Conservation (phyloP, 2,113 vertebrate species). For the Cyprinodon variegatus region DNA sequence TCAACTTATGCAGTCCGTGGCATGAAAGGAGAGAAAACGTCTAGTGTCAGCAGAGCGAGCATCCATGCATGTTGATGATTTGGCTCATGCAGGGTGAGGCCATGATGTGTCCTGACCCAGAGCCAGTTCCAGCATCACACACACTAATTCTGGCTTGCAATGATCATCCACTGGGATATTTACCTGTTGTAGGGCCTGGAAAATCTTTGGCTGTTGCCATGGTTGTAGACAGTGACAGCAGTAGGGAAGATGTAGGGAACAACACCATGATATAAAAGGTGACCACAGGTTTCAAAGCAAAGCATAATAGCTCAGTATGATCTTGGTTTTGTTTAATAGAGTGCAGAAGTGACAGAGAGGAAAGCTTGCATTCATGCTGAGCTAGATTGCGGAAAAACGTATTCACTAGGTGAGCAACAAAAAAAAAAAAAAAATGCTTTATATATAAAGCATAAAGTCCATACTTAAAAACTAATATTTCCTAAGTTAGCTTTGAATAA, state of each 20-base stretch:
- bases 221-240: constrained; percentile 80
- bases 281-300: constrained; percentile 67
- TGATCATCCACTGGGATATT: constrained; percentile 74
- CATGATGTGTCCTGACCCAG: constrained; percentile 61
- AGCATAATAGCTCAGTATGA: constrained; percentile 56
- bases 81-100: constrained; percentile 76
- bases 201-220: constrained; percentile 84
- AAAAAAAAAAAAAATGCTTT: constrained; percentile 5
- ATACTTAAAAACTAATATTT: background rate
- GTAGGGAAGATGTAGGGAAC: constrained; percentile 75
- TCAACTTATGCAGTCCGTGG: constrained; percentile 62
- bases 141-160: constrained; percentile 64
- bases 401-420: constrained; percentile 16
- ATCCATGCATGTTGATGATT: constrained; percentile 75
- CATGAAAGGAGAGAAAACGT: constrained; percentile 52
- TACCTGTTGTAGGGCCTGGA: constrained; percentile 82
- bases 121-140: constrained; percentile 61
- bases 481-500: background rate
- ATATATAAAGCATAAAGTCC: background rate
- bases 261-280: constrained; percentile 71
- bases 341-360: constrained; percentile 25
- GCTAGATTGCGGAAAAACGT: constrained; percentile 21
- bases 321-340: constrained; percentile 23
- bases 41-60: constrained; percentile 60
- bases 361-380: constrained; percentile 25